A percentile compares a stretch with the other conserved stretches of the same genome.
Conservation (phyloP, 1,140 invertebrate genomes). For the Phenacoccus solenopsis region DNA sequence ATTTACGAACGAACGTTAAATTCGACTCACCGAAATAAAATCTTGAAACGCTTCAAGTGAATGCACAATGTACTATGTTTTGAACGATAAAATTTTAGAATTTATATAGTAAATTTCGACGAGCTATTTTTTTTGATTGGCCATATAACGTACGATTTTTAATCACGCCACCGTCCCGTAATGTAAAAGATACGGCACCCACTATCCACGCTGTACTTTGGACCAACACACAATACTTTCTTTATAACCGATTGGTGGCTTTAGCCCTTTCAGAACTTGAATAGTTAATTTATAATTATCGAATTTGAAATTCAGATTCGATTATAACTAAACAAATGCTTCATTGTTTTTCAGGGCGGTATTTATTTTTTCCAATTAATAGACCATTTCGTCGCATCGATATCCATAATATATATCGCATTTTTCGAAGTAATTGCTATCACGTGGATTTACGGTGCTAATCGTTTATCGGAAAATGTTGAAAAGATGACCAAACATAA, state of each 20-base stretch:
- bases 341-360: slow-evolving; percentile 50
- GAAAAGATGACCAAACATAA: slow-evolving; percentile 73
- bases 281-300: background rate
- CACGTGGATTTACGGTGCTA: slow-evolving; percentile 83
- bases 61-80: too few relatives aligned
- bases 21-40: too few relatives aligned
- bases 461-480: slow-evolving; percentile 61
- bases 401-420: slow-evolving; percentile 80
- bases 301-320: background rate
- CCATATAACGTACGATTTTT: too few relatives aligned
- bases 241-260: too few relatives aligned
- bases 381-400: slow-evolving; percentile 81
- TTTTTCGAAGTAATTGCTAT: slow-evolving; percentile 85
- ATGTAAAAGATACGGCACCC: background rate
- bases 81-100: too few relatives aligned
- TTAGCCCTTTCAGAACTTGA: too few relatives aligned
- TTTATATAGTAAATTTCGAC: too few relatives aligned
- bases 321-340: background rate
- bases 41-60: too few relatives aligned
- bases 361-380: slow-evolving; percentile 87
- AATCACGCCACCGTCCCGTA: background rate
- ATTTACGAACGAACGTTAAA: too few relatives aligned
- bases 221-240: too few relatives aligned
- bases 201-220: background rate
- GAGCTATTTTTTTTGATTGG: too few relatives aligned